phyloP scores from a whole-genome alignment of 2,113 vertebrate species.

The Sturnira hondurensis region DNA sequence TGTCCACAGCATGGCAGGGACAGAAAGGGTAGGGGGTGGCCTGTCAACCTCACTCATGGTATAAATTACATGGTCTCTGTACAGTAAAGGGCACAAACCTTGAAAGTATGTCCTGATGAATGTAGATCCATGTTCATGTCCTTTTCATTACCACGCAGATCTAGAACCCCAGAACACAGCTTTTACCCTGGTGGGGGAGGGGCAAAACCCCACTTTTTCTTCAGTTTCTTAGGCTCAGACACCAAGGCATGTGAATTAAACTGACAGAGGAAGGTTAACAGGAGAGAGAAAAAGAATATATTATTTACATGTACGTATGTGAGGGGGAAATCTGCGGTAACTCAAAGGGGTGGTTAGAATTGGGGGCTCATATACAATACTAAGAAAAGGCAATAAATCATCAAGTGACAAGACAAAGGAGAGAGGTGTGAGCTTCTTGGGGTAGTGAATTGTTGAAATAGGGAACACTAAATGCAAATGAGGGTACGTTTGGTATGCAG shows the following conservation, averaged over 20 bases:
- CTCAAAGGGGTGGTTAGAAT: background rate
- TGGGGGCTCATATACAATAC: background rate
- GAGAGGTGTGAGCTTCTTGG: too few species aligned
- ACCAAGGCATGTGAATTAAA: background rate
- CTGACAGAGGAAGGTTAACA: too few species aligned
- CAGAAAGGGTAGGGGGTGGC: too few species aligned
- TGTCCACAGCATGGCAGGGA: background rate
- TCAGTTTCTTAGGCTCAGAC: background rate
- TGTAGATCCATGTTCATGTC: background rate
- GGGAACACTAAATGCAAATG: too few species aligned
- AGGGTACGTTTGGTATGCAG: too few species aligned
- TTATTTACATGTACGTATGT: background rate
- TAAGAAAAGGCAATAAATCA: background rate
- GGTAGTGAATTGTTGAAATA: too few species aligned
- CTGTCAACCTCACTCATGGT: background rate
- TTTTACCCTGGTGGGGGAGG: background rate
- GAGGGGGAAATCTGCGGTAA: background rate
- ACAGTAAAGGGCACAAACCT: background rate
- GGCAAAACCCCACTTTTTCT: background rate
- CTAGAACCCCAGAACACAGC: too few species aligned
- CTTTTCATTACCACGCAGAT: too few species aligned
- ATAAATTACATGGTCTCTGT: background rate
- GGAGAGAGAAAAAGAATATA: too few species aligned
- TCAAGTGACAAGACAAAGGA: too few species aligned
- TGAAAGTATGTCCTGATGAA: background rate